A percentile compares a stretch with the other conserved stretches of the same genome.
These are phyloP conservation scores for Girardinus metallicus DNA, from an alignment of 2,797 vertebrate species.

Conservation along the genomic window DNA sequence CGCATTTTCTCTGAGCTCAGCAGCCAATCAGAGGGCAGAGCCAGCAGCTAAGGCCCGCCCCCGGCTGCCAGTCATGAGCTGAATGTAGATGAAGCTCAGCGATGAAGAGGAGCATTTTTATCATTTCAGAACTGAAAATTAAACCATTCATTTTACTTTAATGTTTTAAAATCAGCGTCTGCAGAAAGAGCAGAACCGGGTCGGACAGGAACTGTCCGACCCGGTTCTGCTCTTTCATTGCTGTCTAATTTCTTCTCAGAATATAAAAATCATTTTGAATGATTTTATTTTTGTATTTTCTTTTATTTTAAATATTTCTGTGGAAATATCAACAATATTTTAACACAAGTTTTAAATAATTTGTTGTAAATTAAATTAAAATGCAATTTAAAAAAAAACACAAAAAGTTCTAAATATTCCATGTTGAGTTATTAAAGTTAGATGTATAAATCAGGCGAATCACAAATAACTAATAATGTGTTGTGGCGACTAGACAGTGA, in stretches of 20 bases:
- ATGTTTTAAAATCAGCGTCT: background rate
- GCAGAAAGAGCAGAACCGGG: too few species aligned
- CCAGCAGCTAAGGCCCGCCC: constrained; percentile 42
- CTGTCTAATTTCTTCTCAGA: background rate
- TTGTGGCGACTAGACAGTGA: too few species aligned
- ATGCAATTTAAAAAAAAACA: too few species aligned
- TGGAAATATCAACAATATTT: background rate
- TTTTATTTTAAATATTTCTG: background rate
- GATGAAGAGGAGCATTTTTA: background rate
- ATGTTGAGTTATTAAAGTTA: too few species aligned
- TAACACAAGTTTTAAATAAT: background rate
- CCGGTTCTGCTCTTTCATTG: too few species aligned
- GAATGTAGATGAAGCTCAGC: constrained; percentile 42
- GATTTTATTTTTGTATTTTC: background rate
- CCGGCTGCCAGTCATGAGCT: constrained; percentile 69
- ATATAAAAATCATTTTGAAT: background rate
- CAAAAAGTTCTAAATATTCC: too few species aligned
- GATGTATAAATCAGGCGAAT: too few species aligned
- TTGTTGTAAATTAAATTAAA: background rate
- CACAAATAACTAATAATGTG: too few species aligned
- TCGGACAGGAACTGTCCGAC: too few species aligned
- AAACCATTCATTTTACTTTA: background rate
- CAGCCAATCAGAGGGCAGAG: constrained; percentile 64
- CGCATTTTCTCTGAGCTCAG: constrained; percentile 71
- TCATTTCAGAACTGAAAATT: background rate